phyloP scores from a whole-genome alignment of 1,140 invertebrate genomes.

The Anastrepha ludens region DNA sequence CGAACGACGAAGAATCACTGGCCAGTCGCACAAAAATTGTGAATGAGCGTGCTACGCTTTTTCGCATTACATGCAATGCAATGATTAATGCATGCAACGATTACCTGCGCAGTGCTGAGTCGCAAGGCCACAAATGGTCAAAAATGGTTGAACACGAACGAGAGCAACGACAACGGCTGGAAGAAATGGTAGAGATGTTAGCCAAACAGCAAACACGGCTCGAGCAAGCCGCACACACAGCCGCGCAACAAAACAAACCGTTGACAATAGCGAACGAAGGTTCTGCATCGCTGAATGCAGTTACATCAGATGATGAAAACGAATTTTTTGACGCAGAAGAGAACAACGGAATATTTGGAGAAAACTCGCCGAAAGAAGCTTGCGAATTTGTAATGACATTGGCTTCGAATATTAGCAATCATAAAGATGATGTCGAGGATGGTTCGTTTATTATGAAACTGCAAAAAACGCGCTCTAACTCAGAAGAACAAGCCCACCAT shows the following conservation, averaged over 20 bases:
- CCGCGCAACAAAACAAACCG: slow-evolving; percentile 74
- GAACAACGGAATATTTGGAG: slow-evolving; percentile 75
- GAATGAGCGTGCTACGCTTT: slow-evolving; percentile 90
- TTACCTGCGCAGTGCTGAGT: slow-evolving; percentile 90
- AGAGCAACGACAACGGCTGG: slow-evolving; percentile 93
- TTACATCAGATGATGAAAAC: slow-evolving; percentile 89
- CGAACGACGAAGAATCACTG: slow-evolving; percentile 77
- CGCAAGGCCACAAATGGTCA: slow-evolving; percentile 92
- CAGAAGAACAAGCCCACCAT: slow-evolving; percentile 72
- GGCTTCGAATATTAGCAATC: not conserved
- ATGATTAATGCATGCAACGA: slow-evolving; percentile 97
- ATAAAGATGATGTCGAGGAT: slow-evolving; percentile 54
- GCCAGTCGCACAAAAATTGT: slow-evolving; percentile 73
- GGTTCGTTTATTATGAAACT: slow-evolving; percentile 82
- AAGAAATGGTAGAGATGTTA: slow-evolving; percentile 97
- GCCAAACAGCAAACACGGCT: slow-evolving; percentile 96
- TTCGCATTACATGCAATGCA: slow-evolving; percentile 94
- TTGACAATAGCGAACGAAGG: slow-evolving; percentile 54
- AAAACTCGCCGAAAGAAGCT: slow-evolving; percentile 61
- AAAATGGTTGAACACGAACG: slow-evolving; percentile 94
- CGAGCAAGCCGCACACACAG: slow-evolving; percentile 85
- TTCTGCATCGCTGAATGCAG: slow-evolving; percentile 67
- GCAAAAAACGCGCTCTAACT: slow-evolving; percentile 66
- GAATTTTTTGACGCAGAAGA: slow-evolving; percentile 95
- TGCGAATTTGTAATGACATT: slow-evolving; percentile 57